These are phyloP conservation scores for Enoplosus armatus DNA, from an alignment of 2,797 vertebrate genomes.

Conservation along the genomic window DNA sequence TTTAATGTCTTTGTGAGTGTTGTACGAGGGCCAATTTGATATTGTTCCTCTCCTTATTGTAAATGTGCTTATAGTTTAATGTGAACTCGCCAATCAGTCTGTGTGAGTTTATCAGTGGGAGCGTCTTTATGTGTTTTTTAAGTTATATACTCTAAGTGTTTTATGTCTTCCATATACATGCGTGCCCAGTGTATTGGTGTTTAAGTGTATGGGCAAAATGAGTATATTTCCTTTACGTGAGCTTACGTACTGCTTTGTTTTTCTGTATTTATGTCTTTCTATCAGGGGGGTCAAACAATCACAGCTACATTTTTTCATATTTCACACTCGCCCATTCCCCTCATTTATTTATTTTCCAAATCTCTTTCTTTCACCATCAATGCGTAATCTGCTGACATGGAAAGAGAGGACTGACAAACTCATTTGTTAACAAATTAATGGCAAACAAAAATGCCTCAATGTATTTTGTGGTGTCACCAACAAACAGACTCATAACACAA, in stretches of 20 bases:
- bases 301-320: slow-evolving; percentile 14
- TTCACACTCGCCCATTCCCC: slow-evolving; percentile 19
- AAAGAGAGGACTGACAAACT: slow-evolving; percentile 18
- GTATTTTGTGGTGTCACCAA: slow-evolving; percentile 1
- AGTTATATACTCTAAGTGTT: slow-evolving; percentile 30
- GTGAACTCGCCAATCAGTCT: slow-evolving; percentile 42
- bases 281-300: slow-evolving; percentile 27
- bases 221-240: slow-evolving; percentile 37
- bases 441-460: background rate
- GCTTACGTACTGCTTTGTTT: slow-evolving; percentile 50
- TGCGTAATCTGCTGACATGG: slow-evolving; percentile 6
- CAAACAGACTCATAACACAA: background rate
- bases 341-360: slow-evolving; percentile 9
- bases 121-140: slow-evolving; percentile 43
- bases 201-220: slow-evolving; percentile 31
- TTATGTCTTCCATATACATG: slow-evolving; percentile 54
- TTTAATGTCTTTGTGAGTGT: slow-evolving; percentile 54
- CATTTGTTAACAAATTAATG: background rate
- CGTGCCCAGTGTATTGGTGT: slow-evolving; percentile 37
- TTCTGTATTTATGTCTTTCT: slow-evolving; percentile 44
- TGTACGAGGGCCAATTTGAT: slow-evolving; percentile 33
- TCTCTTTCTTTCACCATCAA: slow-evolving; percentile 12
- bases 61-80: slow-evolving; percentile 48
- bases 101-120: slow-evolving; percentile 55
- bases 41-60: slow-evolving; percentile 37